These are phyloP conservation scores for Hylaea fasciaria DNA, from an alignment of 2,888 invertebrate species.

Conservation along the genomic window DNA sequence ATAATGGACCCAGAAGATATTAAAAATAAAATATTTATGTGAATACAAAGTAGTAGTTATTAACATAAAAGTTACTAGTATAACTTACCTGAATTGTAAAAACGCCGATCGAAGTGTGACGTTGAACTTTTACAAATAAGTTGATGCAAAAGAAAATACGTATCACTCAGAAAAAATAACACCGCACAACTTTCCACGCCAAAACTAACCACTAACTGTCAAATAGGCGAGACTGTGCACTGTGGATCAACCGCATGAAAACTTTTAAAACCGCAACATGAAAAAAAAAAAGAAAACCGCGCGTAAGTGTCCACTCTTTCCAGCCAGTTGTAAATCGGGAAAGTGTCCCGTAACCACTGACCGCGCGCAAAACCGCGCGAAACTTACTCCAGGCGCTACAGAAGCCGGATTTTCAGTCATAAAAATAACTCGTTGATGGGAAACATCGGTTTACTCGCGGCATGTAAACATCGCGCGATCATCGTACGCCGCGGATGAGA, in stretches of 20 bases:
- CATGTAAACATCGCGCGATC: slow-evolving; percentile 53
- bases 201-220: background rate
- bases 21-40: too few species aligned
- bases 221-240: too few species aligned
- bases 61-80: too few species aligned
- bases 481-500: slow-evolving; percentile 69
- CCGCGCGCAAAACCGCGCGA: slow-evolving; percentile 27
- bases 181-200: background rate
- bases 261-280: background rate
- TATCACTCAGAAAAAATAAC: background rate
- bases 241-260: background rate
- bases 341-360: slow-evolving; percentile 13
- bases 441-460: slow-evolving; percentile 59
- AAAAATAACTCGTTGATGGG: slow-evolving; percentile 69
- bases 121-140: background rate
- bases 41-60: too few species aligned
- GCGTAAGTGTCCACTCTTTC: slow-evolving; percentile 4
- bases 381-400: slow-evolving; percentile 19
- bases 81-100: slow-evolving; percentile 7
- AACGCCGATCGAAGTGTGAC: background rate
- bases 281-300: slow-evolving; percentile 4
- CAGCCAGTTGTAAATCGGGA: slow-evolving; percentile 10
- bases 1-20: too few species aligned
- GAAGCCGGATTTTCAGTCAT: slow-evolving; percentile 63
- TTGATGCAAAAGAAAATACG: background rate